These are phyloP conservation scores for Nothobranchius kuhntae DNA, from an alignment of 2,113 vertebrate species.

Conservation along the genomic window DNA sequence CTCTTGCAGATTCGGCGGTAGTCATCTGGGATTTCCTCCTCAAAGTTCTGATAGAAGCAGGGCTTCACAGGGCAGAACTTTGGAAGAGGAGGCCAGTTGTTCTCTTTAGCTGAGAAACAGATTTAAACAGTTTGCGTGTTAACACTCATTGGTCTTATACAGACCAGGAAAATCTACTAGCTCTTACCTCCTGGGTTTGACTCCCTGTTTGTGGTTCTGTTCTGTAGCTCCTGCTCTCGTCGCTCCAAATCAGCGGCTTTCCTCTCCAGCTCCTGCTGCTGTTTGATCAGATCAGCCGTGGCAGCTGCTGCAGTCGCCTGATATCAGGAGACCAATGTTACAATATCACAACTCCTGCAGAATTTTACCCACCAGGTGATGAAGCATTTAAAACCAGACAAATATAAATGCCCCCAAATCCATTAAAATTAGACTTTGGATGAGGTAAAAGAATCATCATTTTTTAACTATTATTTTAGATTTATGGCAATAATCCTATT, in stretches of 20 bases:
- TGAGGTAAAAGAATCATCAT: no score
- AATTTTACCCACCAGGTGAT: no score
- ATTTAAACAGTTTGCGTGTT: not conserved
- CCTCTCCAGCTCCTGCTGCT: slow-evolving; percentile 94
- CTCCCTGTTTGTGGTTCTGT: slow-evolving; percentile 38
- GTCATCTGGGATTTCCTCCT: slow-evolving; percentile 92
- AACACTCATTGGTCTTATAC: not conserved
- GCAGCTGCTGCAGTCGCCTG: slow-evolving; percentile 85
- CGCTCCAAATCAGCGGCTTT: slow-evolving; percentile 94
- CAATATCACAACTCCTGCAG: no score
- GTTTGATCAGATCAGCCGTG: slow-evolving; percentile 87
- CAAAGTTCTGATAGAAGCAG: slow-evolving; percentile 97
- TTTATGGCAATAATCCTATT: no score
- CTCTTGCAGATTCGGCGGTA: slow-evolving; percentile 93
- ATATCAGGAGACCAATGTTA: no score
- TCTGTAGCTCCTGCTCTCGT: slow-evolving; percentile 90
- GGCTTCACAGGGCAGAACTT: slow-evolving; percentile 87
- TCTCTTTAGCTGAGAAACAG: slow-evolving; percentile 83
- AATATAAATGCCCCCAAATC: no score
- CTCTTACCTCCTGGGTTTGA: slow-evolving; percentile 25
- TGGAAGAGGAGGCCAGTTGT: slow-evolving; percentile 97
- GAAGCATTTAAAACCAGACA: no score
- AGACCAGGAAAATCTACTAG: not conserved
- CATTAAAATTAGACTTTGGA: no score
- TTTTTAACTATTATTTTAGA: no score